These are phyloP conservation scores for Bombus balteatus DNA, from an alignment of 1,140 invertebrate species.

Conservation along the genomic window DNA sequence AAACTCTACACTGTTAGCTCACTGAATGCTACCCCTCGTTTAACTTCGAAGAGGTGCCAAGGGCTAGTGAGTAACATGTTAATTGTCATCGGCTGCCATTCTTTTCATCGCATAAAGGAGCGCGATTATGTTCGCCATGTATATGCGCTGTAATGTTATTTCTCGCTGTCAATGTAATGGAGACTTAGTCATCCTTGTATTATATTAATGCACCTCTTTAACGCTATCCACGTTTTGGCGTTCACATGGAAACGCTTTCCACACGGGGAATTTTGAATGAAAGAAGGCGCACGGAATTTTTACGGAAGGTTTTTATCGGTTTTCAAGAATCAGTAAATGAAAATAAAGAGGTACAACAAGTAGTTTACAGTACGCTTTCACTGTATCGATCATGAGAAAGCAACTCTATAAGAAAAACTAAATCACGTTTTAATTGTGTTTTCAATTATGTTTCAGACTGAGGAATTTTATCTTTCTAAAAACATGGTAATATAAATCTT, in stretches of 20 bases:
- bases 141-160: constrained; percentile 9
- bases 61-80: constrained; percentile 59
- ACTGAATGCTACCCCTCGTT: constrained; percentile 51
- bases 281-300: neutral
- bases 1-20: constrained; percentile 38
- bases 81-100: constrained; percentile 33
- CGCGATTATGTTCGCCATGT: neutral
- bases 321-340: neutral
- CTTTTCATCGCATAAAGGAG: constrained; percentile 4
- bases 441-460: neutral
- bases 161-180: constrained; percentile 10
- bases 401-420: neutral
- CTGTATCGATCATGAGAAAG: neutral
- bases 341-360: neutral
- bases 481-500: neutral
- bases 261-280: neutral
- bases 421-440: neutral
- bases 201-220: constrained; percentile 6
- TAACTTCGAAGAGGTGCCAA: constrained; percentile 53
- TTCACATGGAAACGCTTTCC: neutral
- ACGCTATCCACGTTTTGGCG: constrained; percentile 9
- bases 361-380: neutral
- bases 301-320: neutral
- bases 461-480: neutral
- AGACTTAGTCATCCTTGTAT: constrained; percentile 26